Percentiles rank a stretch among this genome's conserved stretches.
Evolutionary conservation across 2,797 vertebrate genomes (phyloP).

Genomic region (Macropus fuliginosus): DNA sequence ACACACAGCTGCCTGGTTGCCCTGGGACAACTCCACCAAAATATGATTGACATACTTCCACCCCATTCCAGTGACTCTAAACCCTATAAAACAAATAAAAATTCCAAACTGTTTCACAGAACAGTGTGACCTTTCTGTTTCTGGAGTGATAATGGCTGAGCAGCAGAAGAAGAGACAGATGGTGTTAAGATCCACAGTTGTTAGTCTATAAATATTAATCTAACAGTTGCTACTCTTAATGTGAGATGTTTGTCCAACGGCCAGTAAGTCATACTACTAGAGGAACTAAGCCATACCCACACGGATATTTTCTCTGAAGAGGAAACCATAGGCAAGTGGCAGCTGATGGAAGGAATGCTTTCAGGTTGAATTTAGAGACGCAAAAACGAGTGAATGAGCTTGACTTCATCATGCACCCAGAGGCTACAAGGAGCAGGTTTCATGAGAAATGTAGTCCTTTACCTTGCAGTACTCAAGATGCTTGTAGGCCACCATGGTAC

Average conservation of each 20-base stretch:
- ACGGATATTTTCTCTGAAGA: not conserved
- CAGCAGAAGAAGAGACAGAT: not conserved
- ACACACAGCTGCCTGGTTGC: not conserved
- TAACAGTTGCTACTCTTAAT: not conserved
- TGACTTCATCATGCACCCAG: not conserved
- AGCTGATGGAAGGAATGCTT: not conserved
- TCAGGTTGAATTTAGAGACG: not conserved
- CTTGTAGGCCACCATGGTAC: not conserved
- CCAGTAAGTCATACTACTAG: not conserved
- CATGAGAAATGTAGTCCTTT: not conserved
- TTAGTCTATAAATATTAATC: slow-evolving; percentile 5
- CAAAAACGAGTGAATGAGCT: not conserved
- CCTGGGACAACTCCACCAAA: not conserved
- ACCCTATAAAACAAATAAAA: not conserved
- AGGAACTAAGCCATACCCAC: not conserved
- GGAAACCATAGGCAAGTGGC: not conserved
- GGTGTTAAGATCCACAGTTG: slow-evolving; percentile 1
- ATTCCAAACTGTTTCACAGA: not conserved
- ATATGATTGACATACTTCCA: not conserved
- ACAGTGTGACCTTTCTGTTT: not conserved
- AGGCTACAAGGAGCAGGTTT: not conserved
- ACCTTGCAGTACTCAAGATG: not conserved
- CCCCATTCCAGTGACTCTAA: not conserved
- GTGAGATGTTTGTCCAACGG: not conserved
- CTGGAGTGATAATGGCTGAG: not conserved